Base-by-base conservation (phyloP, 2,888 invertebrate species). In the Drosophila mimetica region DNA sequence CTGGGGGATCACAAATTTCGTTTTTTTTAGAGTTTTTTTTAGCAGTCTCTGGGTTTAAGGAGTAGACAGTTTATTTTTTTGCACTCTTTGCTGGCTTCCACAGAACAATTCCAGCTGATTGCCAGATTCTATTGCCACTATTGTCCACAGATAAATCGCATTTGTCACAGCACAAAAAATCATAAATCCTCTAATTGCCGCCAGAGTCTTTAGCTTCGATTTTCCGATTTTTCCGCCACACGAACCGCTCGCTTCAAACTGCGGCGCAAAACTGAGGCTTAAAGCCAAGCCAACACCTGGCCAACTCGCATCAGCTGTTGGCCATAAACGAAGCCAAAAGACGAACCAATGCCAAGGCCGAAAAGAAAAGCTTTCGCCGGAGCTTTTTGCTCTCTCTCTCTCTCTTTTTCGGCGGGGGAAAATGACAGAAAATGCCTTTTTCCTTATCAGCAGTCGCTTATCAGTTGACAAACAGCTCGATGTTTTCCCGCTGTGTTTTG, bases 291-390 rank as follows among this genome's bases (percentile, higher is more conserved):
- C 36, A 36, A 63, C 63, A 47, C 42, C 41, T 63, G 63, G 41
- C 50, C 41, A 65, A 32, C 13, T 69, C 74, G 71, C 22, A 63
- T 48, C 53, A 47, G 53, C 28, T 42, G 48, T 46, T 37, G 39
- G 48, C 57, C 44, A 36, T 16, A 42, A 46, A 9, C 47, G 47
- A 53, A 50, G 42, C 47, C 25, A n/a, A 18, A 54, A 20, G 28
- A 50, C 60, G 47, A 42, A 32, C 60, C 85, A 85, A 76, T 78
- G 85, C 85, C 85, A 86, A 81, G 82, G 87, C 87, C 82, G 82
- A 67, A 8, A 34, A 42, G 36, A 32, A 51, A 44, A 75, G 76
- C 76, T 76, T 72, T 63, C 42, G 2, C 16, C 25, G n/a, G 25
- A 69, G 70, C 70, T 69, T 52, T 67, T 18, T 18, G 25, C 61